phyloP scores from a whole-genome alignment of 1,140 invertebrate genomes.

The Brachionus koreanus region DNA sequence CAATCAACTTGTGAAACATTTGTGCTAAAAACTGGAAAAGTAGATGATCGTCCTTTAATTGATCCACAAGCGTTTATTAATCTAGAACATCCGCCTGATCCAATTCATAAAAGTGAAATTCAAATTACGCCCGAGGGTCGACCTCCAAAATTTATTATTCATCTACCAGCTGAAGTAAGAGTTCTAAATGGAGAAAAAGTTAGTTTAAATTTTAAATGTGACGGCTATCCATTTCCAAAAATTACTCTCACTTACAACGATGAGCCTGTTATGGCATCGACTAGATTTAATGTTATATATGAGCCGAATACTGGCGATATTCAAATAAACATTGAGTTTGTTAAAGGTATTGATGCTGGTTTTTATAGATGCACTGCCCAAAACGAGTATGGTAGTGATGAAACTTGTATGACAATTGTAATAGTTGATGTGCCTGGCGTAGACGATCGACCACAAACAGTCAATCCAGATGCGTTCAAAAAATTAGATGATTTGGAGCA shows the following conservation, averaged over 20 bases:
- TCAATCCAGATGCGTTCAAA: conserved; percentile 45
- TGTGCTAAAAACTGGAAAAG: neutral
- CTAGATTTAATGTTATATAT: conserved; percentile 66
- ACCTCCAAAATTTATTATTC: conserved; percentile 27
- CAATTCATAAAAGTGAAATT: conserved; percentile 68
- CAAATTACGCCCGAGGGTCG: neutral
- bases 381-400: conserved; percentile 50
- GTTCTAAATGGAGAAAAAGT: conserved; percentile 7
- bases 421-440: conserved; percentile 20
- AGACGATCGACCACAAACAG: conserved; percentile 34
- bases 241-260: conserved; percentile 47
- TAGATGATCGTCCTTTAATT: conserved; percentile 33
- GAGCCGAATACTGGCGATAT: conserved; percentile 66
- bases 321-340: conserved; percentile 24
- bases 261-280: conserved; percentile 42
- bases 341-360: conserved; percentile 80
- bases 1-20: conserved; percentile 9
- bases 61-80: conserved; percentile 32
- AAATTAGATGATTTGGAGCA: neutral
- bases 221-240: conserved; percentile 39
- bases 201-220: conserved; percentile 10
- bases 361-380: conserved; percentile 55
- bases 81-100: conserved; percentile 68
- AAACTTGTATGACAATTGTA: neutral
- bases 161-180: neutral